Base-by-base conservation (phyloP, 2,113 vertebrate species). In the Eptesicus fuscus region DNA sequence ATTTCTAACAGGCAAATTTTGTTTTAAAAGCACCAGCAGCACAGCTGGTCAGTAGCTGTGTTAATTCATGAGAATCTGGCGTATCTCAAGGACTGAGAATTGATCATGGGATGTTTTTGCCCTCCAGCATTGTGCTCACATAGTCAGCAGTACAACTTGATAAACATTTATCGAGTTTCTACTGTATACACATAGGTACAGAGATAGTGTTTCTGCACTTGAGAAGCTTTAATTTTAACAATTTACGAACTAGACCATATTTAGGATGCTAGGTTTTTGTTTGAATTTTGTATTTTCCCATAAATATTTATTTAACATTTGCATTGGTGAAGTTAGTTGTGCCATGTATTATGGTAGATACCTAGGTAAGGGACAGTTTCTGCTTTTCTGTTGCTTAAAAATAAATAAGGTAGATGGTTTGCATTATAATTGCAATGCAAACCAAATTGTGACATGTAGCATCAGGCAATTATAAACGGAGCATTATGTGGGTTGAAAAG, bases 241-340 rank as follows among this genome's bases (percentile, higher is more conserved):
- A 0, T 74, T 25, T 30, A n/a, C 53, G 2, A 86, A 44, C 25
- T 73, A 49, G 44, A 71, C 65, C 42, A 49, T n/a, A 47, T 53
- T 91, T 88, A 51, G 11, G 9, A 93, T 56, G 28, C 9, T 85
- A 61, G 9, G 93, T 8, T 95, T 93, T 86, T 92, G 22, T 88
- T 77, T 90, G 32, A 69, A 61, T 28, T 70, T 86, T 94, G 71
- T n/a, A 47, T 92, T 73, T 53, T 70, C 7, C 22, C 30, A 23
- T 80, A 87, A 84, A 70, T 76, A 79, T 82, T 61, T 88, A 78
- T 61, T 87, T 95, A 67, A 23, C 40, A 83, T n/a, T 30, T n/a
- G 7, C 49, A 53, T 22, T 87, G 74, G n/a, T 67, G n/a, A 85
- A 85, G 20, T 70, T 80, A 51, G n/a, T 11, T 47, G 11, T 49